These are phyloP conservation scores for Zenarchopterus dispar DNA, from an alignment of 2,797 vertebrate genomes.

Conservation along the genomic window DNA sequence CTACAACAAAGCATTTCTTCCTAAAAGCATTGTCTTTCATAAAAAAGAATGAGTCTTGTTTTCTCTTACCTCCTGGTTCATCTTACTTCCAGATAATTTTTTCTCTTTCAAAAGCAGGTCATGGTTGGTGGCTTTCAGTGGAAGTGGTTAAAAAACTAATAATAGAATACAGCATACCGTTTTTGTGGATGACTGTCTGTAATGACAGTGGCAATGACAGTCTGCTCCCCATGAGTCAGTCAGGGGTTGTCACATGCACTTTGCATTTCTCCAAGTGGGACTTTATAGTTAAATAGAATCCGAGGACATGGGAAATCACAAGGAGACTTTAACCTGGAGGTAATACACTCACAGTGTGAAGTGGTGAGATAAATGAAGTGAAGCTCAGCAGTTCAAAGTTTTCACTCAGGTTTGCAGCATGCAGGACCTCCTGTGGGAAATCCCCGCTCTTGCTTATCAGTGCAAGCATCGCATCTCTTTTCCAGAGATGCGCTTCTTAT, in stretches of 20 bases:
- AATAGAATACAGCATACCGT: constrained; percentile 11
- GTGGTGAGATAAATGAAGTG: constrained; percentile 17
- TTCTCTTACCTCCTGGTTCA: constrained; percentile 30
- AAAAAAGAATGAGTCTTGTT: constrained; percentile 26
- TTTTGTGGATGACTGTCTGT: background rate
- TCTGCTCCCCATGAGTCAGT: constrained; percentile 9
- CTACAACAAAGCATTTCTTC: constrained; percentile 11
- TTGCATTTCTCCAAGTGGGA: too few species aligned
- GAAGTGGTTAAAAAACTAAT: constrained; percentile 22
- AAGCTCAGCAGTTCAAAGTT: constrained; percentile 29
- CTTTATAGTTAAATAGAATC: constrained; percentile 20
- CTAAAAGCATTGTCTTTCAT: constrained; percentile 12
- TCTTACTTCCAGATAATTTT: constrained; percentile 6
- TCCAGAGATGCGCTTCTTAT: too few species aligned
- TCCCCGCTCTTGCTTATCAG: constrained; percentile 22
- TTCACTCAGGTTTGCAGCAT: constrained; percentile 7
- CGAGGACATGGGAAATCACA: constrained; percentile 20
- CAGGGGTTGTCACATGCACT: constrained; percentile 6
- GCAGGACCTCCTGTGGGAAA: constrained; percentile 14
- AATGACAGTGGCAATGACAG: constrained; percentile 6
- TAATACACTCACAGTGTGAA: constrained; percentile 23
- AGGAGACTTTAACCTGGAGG: constrained; percentile 24
- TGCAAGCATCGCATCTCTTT: constrained; percentile 10
- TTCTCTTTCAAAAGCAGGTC: constrained; percentile 24
- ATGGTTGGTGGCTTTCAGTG: constrained; percentile 7